These are phyloP conservation scores for Heteromormyrus szaboi DNA, from an alignment of 2,797 vertebrate species.

Conservation along the genomic window DNA sequence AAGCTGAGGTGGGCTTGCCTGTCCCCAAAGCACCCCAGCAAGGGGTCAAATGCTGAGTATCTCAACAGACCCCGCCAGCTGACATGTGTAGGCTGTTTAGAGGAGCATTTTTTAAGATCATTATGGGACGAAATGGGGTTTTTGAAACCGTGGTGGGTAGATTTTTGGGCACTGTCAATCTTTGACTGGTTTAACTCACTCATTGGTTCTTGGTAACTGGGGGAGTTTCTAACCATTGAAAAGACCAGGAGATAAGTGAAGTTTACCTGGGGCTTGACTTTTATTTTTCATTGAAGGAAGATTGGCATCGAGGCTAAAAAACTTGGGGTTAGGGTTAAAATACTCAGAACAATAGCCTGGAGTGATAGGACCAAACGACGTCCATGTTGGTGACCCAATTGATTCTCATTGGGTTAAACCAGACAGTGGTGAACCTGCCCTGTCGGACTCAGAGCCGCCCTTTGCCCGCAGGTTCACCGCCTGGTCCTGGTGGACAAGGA, in stretches of 20 bases:
- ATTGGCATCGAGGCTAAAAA: not conserved
- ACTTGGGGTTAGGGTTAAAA: not conserved
- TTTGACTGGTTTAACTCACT: not conserved
- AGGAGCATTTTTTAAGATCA: not conserved
- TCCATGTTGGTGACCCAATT: not conserved
- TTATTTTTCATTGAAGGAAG: not conserved
- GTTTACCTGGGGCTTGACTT: not conserved
- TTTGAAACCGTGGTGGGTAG: not conserved
- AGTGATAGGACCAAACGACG: not conserved
- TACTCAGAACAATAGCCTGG: not conserved
- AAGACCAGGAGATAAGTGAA: not conserved
- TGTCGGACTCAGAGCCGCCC: not conserved
- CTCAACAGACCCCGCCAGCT: not conserved
- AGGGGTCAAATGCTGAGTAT: not conserved
- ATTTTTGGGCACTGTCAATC: not conserved
- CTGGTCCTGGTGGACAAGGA: slow-evolving; percentile 83
- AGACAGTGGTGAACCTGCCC: no score
- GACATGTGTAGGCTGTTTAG: not conserved
- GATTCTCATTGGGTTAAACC: not conserved
- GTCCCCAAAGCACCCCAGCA: not conserved
- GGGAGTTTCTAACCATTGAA: not conserved
- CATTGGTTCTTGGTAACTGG: not conserved
- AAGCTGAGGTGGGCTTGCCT: slow-evolving; percentile 70
- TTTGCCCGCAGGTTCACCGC: slow-evolving; percentile 78
- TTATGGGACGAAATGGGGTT: not conserved